Evolutionary conservation across 2,888 invertebrate genomes (phyloP), one percentile per base, ranked within the genome.

Genomic region (Orthonychiurus folsomi): DNA sequence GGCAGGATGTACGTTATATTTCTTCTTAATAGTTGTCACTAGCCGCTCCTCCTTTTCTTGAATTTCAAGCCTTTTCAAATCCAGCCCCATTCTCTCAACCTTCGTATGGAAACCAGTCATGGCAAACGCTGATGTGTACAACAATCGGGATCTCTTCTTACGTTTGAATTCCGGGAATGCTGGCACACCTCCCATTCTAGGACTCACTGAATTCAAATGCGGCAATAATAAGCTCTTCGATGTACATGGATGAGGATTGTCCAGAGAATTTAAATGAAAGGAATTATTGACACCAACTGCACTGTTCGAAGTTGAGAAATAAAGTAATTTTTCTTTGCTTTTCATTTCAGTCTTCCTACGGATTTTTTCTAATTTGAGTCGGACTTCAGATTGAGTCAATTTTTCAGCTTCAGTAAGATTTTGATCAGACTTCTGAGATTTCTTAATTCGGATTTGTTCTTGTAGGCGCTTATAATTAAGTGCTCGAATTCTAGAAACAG

Each of bases 1-100:
- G 0, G 95, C 93, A 0, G 94, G 93, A 0, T 91, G 86, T 66
- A 95, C 88, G 77, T 94, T 92, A 89, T 93, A 93, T 73, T 94
- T 93, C 73, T 92, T 91, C 12, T 91, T 83, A 3, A 92, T 86
- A 75, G 94, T 94, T 2, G 86, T 85, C 21, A 92, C 78, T 1
- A 89, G 86, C 57, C 88, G 86, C 79, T 85, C 83, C 78, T 91
- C 88, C 2, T 88, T 85, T 75, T 91, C 91, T 75, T 89, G 88
- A 74, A 88, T 85, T 76, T 91, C 91, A 63, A 88, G 75, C 0
- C 87, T 85, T 56, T 85, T 83, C 0, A 88, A 88, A 76, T 93
- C 89, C 0, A 94, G 85, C 1, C 93, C 93, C 88, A 93, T 91
- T 48, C 93, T 81, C 75, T 89, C 88, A 0, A 93, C 92, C 77